These are phyloP conservation scores for Colossoma macropomum DNA, from an alignment of 2,113 vertebrate genomes.

Conservation along the genomic window DNA sequence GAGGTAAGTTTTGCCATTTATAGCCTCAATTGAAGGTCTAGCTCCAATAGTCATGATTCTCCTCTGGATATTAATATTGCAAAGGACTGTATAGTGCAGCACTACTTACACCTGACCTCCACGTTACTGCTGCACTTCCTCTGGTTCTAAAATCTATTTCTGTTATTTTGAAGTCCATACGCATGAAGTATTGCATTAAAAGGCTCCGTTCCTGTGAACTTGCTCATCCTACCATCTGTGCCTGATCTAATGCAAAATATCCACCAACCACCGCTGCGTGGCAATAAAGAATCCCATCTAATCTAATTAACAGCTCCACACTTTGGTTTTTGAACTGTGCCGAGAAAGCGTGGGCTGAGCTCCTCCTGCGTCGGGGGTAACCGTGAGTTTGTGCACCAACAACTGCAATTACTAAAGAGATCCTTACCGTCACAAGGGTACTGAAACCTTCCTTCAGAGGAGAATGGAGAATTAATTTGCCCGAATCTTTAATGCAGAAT, in stretches of 20 bases:
- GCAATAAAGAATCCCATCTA: slow-evolving; percentile 16
- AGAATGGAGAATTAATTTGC: slow-evolving; percentile 46
- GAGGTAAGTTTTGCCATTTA: too few species aligned
- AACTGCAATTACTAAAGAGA: slow-evolving; percentile 27
- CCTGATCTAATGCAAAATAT: not conserved
- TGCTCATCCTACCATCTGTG: not conserved
- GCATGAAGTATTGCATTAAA: not conserved
- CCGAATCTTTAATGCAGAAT: slow-evolving; percentile 29
- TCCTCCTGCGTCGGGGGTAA: not conserved
- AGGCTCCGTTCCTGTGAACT: not conserved
- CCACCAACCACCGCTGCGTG: not conserved
- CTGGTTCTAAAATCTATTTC: not conserved
- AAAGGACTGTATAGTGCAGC: too few species aligned
- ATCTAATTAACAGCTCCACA: slow-evolving; percentile 26
- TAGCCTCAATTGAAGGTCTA: too few species aligned
- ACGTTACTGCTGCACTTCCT: not conserved
- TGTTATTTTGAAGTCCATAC: not conserved
- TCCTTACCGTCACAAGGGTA: slow-evolving; percentile 8
- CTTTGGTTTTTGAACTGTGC: slow-evolving; percentile 5
- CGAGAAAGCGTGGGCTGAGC: slow-evolving; percentile 1
- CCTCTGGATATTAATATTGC: too few species aligned
- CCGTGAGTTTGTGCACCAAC: slow-evolving; percentile 33
- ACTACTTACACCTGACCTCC: too few species aligned
- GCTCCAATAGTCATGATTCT: too few species aligned
- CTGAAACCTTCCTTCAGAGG: slow-evolving; percentile 3